phyloP scores from a whole-genome alignment of 2,888 invertebrate species.

The Dolomedes plantarius region DNA sequence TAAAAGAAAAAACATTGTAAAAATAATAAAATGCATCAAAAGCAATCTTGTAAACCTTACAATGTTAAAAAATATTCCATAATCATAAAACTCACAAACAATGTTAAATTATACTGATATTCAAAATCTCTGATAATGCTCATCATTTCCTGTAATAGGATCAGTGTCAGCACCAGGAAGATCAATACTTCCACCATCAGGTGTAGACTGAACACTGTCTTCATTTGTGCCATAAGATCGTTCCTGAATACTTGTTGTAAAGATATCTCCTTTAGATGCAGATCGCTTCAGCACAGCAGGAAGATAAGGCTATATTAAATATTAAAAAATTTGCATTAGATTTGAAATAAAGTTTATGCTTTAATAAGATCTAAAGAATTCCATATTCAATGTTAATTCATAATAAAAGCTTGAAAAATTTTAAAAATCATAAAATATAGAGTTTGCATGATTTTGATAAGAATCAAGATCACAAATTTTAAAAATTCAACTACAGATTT shows the following conservation, averaged over 20 bases:
- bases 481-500: no score
- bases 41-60: no score
- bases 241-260: conserved; percentile 59
- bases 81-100: no score
- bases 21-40: no score
- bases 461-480: no score
- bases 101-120: no score
- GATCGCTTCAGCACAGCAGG: conserved; percentile 59
- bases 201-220: conserved; percentile 65
- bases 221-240: conserved; percentile 71
- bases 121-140: conserved; percentile 55
- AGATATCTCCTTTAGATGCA: conserved; percentile 59
- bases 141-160: conserved; percentile 30
- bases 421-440: no score
- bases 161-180: conserved; percentile 42
- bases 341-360: neutral
- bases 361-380: neutral
- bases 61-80: no score
- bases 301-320: conserved; percentile 54
- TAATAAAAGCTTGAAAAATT: no score
- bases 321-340: neutral
- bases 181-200: conserved; percentile 61
- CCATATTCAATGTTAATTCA: no score
- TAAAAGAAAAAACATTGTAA: no score
- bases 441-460: no score